Conservation (phyloP, 1,140 invertebrate species). For the Lasaia peninsularis region DNA sequence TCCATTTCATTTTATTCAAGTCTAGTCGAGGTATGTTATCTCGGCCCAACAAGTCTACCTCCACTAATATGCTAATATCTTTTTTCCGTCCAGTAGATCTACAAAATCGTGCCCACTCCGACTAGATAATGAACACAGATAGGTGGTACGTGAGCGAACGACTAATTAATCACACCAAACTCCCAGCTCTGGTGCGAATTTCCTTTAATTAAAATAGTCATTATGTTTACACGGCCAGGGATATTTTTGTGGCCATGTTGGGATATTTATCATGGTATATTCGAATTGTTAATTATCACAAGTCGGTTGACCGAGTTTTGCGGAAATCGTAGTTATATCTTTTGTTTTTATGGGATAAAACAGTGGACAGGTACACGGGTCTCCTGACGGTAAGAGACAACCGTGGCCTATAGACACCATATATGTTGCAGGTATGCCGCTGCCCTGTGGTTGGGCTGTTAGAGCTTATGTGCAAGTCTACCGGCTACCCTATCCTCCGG, state of each 20-base stretch:
- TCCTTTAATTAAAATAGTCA: constrained; percentile 45
- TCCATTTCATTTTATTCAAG: neutral
- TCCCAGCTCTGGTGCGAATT: constrained; percentile 30
- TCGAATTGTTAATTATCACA: too few species aligned
- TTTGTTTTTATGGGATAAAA: too few species aligned
- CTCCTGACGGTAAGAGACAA: too few species aligned
- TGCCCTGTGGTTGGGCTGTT: too few species aligned
- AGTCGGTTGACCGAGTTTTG: too few species aligned
- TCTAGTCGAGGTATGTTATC: constrained; percentile 22
- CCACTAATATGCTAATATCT: constrained; percentile 50
- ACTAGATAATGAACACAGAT: constrained; percentile 65
- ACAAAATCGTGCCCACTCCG: constrained; percentile 57
- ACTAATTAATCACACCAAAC: constrained; percentile 64
- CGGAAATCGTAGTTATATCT: too few species aligned
- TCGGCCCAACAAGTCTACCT: constrained; percentile 29
- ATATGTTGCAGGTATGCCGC: too few species aligned
- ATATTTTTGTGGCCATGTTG: constrained; percentile 3
- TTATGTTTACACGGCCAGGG: constrained; percentile 15
- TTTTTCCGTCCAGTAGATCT: constrained; percentile 55
- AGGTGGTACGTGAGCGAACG: constrained; percentile 46
- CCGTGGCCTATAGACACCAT: too few species aligned
- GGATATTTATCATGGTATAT: neutral
- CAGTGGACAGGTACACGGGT: too few species aligned
- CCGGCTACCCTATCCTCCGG: too few species aligned
- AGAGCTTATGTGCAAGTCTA: too few species aligned